Conservation (phyloP, 2,113 vertebrate genomes). For the Emberiza fucata region DNA sequence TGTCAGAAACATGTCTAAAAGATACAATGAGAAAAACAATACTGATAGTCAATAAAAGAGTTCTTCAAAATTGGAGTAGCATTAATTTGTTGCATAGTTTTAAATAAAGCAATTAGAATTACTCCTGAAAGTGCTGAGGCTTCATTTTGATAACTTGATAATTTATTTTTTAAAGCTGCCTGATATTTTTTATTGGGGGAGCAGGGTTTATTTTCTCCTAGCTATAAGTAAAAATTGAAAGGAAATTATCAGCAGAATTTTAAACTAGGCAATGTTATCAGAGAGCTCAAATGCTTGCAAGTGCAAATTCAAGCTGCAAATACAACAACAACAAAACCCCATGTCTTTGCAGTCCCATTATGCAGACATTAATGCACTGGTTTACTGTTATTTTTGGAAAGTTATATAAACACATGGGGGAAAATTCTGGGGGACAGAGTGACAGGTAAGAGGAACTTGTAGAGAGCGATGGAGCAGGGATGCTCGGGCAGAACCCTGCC, state of each 20-base stretch:
- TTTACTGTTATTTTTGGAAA: background rate
- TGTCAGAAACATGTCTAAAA: background rate
- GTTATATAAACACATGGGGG: background rate
- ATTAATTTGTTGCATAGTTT: background rate
- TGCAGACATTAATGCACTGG: too few relatives aligned
- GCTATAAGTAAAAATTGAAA: background rate
- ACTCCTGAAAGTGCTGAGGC: background rate
- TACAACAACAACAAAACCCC: background rate
- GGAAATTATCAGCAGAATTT: background rate
- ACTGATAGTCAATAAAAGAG: background rate
- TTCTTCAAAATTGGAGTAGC: background rate
- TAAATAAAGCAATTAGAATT: background rate
- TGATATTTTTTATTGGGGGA: background rate
- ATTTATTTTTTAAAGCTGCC: background rate
- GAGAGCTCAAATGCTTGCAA: background rate
- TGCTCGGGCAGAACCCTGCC: background rate
- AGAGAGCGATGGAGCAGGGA: fast-evolving
- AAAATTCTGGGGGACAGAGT: background rate
- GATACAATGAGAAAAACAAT: background rate
- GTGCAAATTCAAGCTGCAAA: background rate
- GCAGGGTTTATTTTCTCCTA: background rate
- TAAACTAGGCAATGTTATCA: background rate
- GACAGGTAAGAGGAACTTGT: background rate
- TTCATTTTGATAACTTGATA: background rate
- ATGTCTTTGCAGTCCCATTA: background rate